Evolutionary conservation across 2,888 invertebrate genomes (phyloP).

Genomic region (Orthosia gothica): DNA sequence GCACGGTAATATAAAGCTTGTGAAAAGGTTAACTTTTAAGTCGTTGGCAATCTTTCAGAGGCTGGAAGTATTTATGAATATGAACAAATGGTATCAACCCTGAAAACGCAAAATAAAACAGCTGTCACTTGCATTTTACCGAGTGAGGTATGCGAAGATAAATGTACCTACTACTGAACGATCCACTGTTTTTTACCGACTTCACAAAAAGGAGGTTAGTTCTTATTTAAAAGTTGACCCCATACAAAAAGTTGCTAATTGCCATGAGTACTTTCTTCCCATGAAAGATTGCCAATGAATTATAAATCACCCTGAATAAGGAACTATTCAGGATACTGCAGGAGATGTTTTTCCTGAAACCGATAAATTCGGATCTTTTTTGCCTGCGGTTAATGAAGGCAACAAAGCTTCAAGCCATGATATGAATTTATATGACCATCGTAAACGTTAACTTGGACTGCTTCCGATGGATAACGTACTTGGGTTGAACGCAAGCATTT

Average conservation of each 20-base stretch:
- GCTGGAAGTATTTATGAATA: too few species aligned
- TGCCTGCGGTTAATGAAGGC: conserved; percentile 38
- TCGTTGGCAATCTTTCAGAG: neutral
- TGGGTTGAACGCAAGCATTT: conserved; percentile 15
- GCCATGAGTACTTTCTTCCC: too few species aligned
- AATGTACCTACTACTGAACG: too few species aligned
- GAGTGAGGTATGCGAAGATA: too few species aligned
- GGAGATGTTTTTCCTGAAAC: neutral
- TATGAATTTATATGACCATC: conserved; percentile 64
- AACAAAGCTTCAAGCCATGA: conserved; percentile 40
- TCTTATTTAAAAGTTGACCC: neutral
- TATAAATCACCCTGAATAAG: neutral
- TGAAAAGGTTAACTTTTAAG: neutral
- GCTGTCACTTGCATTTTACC: too few species aligned
- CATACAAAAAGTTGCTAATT: neutral
- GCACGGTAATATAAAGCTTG: too few species aligned
- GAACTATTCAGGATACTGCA: neutral
- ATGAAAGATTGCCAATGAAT: neutral
- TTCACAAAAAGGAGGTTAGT: neutral
- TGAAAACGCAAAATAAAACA: too few species aligned
- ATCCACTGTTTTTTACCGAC: too few species aligned
- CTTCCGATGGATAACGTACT: conserved; percentile 41
- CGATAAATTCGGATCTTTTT: conserved; percentile 27
- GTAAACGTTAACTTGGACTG: conserved; percentile 44
- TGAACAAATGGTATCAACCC: too few species aligned